Percentiles rank a stretch among this genome's conserved stretches.
phyloP scores from a whole-genome alignment of 92 coral and sea anemone species.

The Actinernus sp. region DNA sequence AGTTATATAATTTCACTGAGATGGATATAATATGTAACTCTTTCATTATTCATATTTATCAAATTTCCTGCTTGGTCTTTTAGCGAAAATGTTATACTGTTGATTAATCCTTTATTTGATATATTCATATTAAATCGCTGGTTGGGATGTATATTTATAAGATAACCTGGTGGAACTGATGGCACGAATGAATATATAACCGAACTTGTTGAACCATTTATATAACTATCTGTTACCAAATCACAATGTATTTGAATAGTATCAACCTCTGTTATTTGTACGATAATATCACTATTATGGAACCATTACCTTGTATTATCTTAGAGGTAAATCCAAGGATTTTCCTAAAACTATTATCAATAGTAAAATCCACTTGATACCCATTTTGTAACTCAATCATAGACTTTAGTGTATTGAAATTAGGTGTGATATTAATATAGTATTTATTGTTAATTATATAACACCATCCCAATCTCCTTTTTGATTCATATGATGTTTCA shows the following conservation, averaged over 20 bases:
- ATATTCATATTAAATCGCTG: background rate
- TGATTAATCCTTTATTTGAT: background rate
- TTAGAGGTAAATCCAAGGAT: slow-evolving; percentile 21
- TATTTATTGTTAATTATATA: background rate
- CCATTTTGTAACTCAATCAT: slow-evolving; percentile 14
- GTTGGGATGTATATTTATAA: background rate
- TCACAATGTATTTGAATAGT: slow-evolving; percentile 5
- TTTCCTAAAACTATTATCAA: slow-evolving; percentile 8
- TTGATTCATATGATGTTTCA: slow-evolving; percentile 8
- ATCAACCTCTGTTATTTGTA: slow-evolving; percentile 21
- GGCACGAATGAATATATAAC: slow-evolving; percentile 1
- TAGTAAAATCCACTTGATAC: slow-evolving; percentile 35
- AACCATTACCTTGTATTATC: slow-evolving; percentile 23
- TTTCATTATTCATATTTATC: slow-evolving; percentile 5
- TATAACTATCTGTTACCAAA: slow-evolving; percentile 3
- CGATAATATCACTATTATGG: slow-evolving; percentile 6
- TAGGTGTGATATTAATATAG: background rate
- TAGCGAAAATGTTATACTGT: background rate
- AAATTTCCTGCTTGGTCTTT: background rate
- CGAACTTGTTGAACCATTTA: background rate
- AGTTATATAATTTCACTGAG: slow-evolving; percentile 11
- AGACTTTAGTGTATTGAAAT: slow-evolving; percentile 12
- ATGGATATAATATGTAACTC: slow-evolving; percentile 18
- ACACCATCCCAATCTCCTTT: slow-evolving; percentile 3
- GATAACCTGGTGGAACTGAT: background rate